phyloP scores from a whole-genome alignment of 2,113 vertebrate species.

The Empidonax alnorum region DNA sequence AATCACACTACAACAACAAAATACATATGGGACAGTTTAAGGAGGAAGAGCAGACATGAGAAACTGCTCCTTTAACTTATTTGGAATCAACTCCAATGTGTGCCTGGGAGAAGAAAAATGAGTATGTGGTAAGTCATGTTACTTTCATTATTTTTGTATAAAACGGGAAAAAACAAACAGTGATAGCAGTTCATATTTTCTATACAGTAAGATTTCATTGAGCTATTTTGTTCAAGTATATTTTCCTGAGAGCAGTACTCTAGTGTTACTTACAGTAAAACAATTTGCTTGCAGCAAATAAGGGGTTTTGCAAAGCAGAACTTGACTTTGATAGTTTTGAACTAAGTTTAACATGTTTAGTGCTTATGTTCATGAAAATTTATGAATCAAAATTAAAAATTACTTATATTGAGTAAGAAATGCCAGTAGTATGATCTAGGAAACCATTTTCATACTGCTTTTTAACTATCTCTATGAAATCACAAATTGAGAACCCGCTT shows the following conservation, averaged over 20 bases:
- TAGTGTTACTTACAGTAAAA: background rate
- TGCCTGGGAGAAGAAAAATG: background rate
- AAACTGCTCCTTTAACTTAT: constrained; percentile 5
- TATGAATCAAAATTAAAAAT: background rate
- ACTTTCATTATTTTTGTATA: background rate
- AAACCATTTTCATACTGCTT: background rate
- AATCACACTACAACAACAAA: constrained; percentile 54
- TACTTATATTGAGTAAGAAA: background rate
- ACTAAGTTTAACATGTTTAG: background rate
- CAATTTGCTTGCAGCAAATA: background rate
- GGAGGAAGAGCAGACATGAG: background rate
- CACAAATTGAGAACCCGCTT: background rate
- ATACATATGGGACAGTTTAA: constrained; percentile 54
- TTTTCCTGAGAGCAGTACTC: background rate
- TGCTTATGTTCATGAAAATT: background rate
- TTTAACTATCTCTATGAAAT: background rate
- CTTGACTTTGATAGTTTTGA: constrained; percentile 1
- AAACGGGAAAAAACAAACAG: background rate
- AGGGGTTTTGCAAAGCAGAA: background rate
- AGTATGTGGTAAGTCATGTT: constrained; percentile 26
- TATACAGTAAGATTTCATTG: background rate
- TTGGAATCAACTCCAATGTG: background rate
- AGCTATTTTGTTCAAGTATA: background rate
- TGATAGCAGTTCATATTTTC: background rate
- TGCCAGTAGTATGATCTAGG: background rate